Percentiles rank a stretch among this genome's conserved stretches.
phyloP scores from a whole-genome alignment of 1,140 invertebrate genomes.

The Drosophila arawakana region DNA sequence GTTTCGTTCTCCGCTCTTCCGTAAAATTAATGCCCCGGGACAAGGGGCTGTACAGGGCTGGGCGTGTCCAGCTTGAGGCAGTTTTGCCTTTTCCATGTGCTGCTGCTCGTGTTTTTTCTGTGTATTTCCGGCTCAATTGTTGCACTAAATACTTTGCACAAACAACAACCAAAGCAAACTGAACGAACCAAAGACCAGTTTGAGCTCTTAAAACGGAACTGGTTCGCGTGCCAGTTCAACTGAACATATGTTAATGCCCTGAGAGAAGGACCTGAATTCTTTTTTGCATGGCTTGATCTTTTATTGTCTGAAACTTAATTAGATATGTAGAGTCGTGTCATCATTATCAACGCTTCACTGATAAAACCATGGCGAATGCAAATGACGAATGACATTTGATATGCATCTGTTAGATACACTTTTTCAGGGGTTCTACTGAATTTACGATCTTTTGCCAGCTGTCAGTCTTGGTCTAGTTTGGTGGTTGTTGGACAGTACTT shows the following conservation, averaged over 20 bases:
- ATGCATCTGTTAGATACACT: slow-evolving; percentile 55
- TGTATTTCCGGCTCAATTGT: slow-evolving; percentile 75
- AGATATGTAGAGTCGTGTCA: slow-evolving; percentile 14
- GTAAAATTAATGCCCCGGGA: slow-evolving; percentile 62
- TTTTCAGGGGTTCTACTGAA: slow-evolving; percentile 5
- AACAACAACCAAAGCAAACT: slow-evolving; percentile 45
- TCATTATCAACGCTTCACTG: slow-evolving; percentile 68
- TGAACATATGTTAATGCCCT: slow-evolving; percentile 65
- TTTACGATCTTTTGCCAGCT: slow-evolving; percentile 49
- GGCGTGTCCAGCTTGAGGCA: slow-evolving; percentile 26
- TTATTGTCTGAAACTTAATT: slow-evolving; percentile 21
- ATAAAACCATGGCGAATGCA: slow-evolving; percentile 69
- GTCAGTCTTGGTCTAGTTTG: slow-evolving; percentile 8
- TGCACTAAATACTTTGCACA: slow-evolving; percentile 73
- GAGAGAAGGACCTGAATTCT: slow-evolving; percentile 34
- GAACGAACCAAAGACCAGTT: slow-evolving; percentile 21
- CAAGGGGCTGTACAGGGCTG: slow-evolving; percentile 1
- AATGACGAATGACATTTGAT: slow-evolving; percentile 64
- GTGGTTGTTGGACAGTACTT: not conserved
- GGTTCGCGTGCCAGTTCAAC: slow-evolving; percentile 58
- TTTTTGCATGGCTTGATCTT: slow-evolving; percentile 38
- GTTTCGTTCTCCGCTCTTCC: slow-evolving; percentile 46
- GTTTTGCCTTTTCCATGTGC: slow-evolving; percentile 34
- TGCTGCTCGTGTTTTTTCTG: slow-evolving; percentile 27
- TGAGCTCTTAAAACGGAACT: slow-evolving; percentile 43